A percentile compares a stretch with the other conserved stretches of the same genome.
Conservation (phyloP, 1,140 invertebrate species). For the Leucophenga varia region DNA sequence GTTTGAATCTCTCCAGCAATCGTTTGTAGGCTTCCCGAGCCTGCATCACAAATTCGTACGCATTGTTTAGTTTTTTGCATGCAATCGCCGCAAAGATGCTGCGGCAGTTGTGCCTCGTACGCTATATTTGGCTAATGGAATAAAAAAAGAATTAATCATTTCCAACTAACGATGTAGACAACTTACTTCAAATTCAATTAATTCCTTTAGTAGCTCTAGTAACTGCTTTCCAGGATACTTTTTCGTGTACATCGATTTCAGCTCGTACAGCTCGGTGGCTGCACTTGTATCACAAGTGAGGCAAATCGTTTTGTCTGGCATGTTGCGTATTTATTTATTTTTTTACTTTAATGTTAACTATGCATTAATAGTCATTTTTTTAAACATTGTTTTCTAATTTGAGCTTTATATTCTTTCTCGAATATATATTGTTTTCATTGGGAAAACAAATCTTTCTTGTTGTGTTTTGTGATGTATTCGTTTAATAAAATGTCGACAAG, state of each 20-base stretch:
- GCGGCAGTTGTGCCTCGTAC: conserved; percentile 21
- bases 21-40: too few species aligned
- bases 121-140: conserved; percentile 14
- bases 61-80: too few species aligned
- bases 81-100: conserved; percentile 29
- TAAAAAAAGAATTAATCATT: not conserved
- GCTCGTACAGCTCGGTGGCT: conserved; percentile 28
- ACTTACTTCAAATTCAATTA: conserved; percentile 35
- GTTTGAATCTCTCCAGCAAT: too few species aligned
- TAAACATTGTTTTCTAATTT: too few species aligned
- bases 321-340: too few species aligned
- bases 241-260: conserved; percentile 34
- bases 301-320: too few species aligned
- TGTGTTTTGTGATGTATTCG: conserved; percentile 11
- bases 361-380: conserved; percentile 38
- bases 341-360: too few species aligned
- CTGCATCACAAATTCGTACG: too few species aligned
- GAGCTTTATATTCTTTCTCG: too few species aligned
- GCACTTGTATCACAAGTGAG: conserved; percentile 40
- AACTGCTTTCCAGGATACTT: conserved; percentile 39
- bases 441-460: conserved; percentile 16
- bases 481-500: too few species aligned
- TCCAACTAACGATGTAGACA: not conserved
- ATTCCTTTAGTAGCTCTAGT: conserved; percentile 31
- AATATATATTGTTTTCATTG: too few species aligned